Evolutionary conservation across 2,113 vertebrate genomes (phyloP), one percentile per base, ranked within the genome.

Genomic region (Actenoides lindsayi): DNA sequence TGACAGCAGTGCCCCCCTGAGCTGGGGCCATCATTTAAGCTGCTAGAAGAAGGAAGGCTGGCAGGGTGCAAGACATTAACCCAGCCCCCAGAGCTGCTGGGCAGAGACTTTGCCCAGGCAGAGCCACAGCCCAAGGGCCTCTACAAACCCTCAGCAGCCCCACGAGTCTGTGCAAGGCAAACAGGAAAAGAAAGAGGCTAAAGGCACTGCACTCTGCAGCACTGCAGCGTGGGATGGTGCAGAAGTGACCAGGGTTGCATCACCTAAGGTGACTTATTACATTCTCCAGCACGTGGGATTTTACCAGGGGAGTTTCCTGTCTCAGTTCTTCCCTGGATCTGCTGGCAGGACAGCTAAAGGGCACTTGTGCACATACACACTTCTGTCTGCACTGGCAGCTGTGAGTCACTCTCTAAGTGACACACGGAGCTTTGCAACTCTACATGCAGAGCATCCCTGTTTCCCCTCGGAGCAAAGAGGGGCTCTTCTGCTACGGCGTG

Each of bases 381-480:
- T 4, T 4, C 27, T 6, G 4, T 5, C 59, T 31, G 31, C 70
- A 17, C 30, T 13, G 21, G 12, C 31, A 7, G 1, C 7, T 23
- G 11, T 30, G 59, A 11, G 6, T 1, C 21, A 1, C 33, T 27
- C 64, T 7, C 1, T 2, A 5, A 1, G 7, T 41, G 28, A 30
- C 53, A 10, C 28, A 51, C 13, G 16, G 53, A 54, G 53, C 16
- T 6, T 19, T 57, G 15, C 30, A 33, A 57, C 31, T 57, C 64
- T 7, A 1, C 3, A 6, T 1, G 5, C 57, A 16, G 42, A 48
- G 63, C 68, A 10, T 7, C 24, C 42, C 39, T 5, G 1, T 14
- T 17, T 12, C 18, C 5, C 28, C 39, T 77, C 5, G 8, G 33
- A 41, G 25, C 48, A 51, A 11, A 33, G 30, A 48, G 39, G 18